A percentile compares a stretch with the other conserved stretches of the same genome.
Conservation (phyloP, 2,888 invertebrate genomes). For the Parochlus steinenii region DNA sequence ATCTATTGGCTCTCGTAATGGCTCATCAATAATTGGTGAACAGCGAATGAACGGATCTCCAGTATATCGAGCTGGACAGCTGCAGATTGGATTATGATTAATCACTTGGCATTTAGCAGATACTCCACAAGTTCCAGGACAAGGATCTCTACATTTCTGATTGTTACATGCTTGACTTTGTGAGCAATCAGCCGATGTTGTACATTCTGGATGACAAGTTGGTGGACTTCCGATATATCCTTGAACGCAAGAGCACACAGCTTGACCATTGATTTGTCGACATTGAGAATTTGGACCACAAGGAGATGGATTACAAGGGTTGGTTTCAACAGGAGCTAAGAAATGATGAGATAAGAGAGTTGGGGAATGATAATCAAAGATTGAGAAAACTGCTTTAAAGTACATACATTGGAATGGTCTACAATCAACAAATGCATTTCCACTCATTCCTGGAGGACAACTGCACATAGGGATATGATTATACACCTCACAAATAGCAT, state of each 20-base stretch:
- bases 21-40: conserved; percentile 28
- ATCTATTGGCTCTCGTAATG: conserved; percentile 25
- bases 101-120: conserved; percentile 59
- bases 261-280: conserved; percentile 31
- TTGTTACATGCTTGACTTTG: conserved; percentile 52
- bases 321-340: too few species aligned
- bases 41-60: conserved; percentile 52
- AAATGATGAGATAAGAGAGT: too few species aligned
- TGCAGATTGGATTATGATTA: conserved; percentile 58
- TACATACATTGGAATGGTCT: conserved; percentile 23
- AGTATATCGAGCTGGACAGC: conserved; percentile 41
- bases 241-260: conserved; percentile 49
- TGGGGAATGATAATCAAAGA: too few species aligned
- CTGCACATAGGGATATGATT: conserved; percentile 65
- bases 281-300: conserved; percentile 31
- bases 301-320: conserved; percentile 47
- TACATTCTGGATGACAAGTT: conserved; percentile 54
- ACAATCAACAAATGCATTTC: conserved; percentile 53
- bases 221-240: conserved; percentile 47
- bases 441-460: conserved; percentile 50
- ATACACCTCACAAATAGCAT: conserved; percentile 56
- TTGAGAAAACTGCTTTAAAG: not conserved
- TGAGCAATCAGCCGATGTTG: conserved; percentile 52
- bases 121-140: conserved; percentile 52
- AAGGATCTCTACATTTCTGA: conserved; percentile 56